Evolutionary conservation across 2,888 invertebrate species (phyloP).

Genomic region (Cordilura impudica): DNA sequence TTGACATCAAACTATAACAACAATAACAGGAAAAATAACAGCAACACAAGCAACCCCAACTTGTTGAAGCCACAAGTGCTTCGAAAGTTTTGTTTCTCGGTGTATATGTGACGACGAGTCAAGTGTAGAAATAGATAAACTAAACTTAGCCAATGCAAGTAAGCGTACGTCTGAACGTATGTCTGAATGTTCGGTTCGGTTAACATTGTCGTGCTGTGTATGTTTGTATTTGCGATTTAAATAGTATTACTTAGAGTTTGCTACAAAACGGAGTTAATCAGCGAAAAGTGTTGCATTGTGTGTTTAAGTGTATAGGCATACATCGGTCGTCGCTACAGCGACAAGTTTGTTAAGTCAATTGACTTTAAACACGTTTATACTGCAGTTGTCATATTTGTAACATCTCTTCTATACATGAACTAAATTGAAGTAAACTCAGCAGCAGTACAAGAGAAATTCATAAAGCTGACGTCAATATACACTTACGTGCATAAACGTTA

Average conservation of each 20-base stretch:
- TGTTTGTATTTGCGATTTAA: too few relatives aligned
- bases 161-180: neutral
- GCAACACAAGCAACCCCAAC: neutral
- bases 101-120: neutral
- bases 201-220: neutral
- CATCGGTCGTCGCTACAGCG: neutral
- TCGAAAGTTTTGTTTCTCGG: neutral
- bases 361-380: conserved; percentile 17
- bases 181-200: neutral
- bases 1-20: conserved; percentile 9
- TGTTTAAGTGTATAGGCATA: neutral
- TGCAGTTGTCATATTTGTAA: conserved; percentile 22
- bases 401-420: neutral
- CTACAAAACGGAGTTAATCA: neutral
- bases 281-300: neutral
- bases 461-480: neutral
- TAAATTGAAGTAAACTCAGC: neutral
- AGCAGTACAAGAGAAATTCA: neutral
- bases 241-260: too few relatives aligned
- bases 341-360: conserved; percentile 34
- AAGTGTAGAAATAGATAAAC: neutral
- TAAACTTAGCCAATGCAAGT: neutral
- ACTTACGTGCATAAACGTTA: neutral
- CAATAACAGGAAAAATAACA: neutral
- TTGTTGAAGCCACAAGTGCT: conserved; percentile 7